These are phyloP conservation scores for Caenorhabditis remanei DNA, from an alignment of 1,140 invertebrate genomes.

Conservation along the genomic window DNA sequence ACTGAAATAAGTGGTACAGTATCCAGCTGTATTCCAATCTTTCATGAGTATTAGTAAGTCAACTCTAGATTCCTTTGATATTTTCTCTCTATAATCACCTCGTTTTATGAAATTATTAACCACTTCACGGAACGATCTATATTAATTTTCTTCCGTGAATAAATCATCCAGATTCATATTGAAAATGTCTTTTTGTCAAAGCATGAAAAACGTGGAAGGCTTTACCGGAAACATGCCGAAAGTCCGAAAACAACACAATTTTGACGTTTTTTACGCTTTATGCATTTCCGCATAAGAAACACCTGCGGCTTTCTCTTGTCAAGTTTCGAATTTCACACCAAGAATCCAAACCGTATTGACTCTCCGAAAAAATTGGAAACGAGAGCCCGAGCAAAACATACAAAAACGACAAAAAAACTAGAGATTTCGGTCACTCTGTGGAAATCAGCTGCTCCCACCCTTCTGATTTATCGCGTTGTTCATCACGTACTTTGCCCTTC, in stretches of 20 bases:
- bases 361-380: background rate
- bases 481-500: background rate
- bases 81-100: background rate
- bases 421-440: background rate
- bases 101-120: background rate
- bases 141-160: background rate
- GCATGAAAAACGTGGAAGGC: background rate
- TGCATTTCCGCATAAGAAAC: constrained; percentile 2
- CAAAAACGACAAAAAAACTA: background rate
- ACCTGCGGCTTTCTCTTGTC: background rate
- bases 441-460: background rate
- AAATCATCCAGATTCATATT: background rate
- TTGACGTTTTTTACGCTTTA: constrained; percentile 19
- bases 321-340: background rate
- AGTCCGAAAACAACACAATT: background rate
- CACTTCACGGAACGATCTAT: background rate
- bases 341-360: background rate
- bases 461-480: background rate
- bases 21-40: too few species aligned
- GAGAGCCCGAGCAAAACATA: constrained; percentile 28
- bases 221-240: constrained; percentile 35
- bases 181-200: background rate
- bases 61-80: background rate
- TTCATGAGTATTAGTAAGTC: too few species aligned
- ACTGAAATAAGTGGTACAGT: too few species aligned